A percentile compares a stretch with the other conserved stretches of the same genome.
Conservation (phyloP, 2,113 vertebrate genomes). For the Aptenodytes patagonicus region DNA sequence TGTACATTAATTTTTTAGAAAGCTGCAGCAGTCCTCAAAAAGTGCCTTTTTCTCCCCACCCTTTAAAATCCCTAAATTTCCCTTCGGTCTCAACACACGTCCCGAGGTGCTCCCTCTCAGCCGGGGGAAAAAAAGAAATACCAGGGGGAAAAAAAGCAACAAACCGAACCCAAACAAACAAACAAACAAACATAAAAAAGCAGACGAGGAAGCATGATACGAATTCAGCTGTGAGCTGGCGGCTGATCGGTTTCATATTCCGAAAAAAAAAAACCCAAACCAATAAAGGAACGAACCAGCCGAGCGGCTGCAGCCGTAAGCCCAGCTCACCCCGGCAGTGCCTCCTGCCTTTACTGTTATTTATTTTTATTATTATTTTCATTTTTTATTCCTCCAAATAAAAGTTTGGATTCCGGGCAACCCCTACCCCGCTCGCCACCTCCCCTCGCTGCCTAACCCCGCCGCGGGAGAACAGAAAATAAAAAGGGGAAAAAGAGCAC, state of each 20-base stretch:
- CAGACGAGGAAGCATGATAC: background rate
- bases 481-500: background rate
- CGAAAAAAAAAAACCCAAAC: background rate
- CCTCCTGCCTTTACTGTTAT: background rate
- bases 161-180: background rate
- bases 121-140: background rate
- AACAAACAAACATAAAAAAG: background rate
- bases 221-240: background rate
- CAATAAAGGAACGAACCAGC: background rate
- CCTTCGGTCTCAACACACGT: background rate
- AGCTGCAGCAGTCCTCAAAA: background rate
- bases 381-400: background rate
- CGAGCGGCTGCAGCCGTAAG: background rate
- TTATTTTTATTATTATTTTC: background rate
- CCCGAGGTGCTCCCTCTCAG: background rate
- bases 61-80: background rate
- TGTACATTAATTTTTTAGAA: background rate
- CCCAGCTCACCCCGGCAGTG: background rate
- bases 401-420: background rate
- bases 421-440: background rate
- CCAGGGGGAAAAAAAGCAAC: background rate
- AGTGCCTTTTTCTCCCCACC: background rate
- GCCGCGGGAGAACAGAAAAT: background rate
- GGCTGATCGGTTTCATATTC: background rate
- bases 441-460: background rate